Conservation (phyloP, 2,113 vertebrate genomes). For the Propithecus coquereli region DNA sequence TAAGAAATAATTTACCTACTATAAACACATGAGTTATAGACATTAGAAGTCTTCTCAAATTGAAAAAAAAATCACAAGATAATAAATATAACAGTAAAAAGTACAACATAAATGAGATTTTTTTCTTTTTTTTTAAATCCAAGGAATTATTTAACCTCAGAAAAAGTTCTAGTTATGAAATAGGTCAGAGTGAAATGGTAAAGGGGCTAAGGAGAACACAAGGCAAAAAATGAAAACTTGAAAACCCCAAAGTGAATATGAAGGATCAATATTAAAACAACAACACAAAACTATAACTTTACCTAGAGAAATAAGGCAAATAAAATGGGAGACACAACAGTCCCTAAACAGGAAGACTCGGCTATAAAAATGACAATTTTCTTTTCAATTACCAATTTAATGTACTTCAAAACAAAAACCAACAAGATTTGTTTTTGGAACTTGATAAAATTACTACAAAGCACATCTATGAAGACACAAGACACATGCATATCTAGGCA, state of each 20-base stretch:
- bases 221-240: not conserved
- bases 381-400: not conserved
- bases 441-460: not conserved
- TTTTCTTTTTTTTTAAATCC: not conserved
- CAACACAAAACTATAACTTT: not conserved
- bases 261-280: not conserved
- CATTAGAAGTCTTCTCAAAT: not conserved
- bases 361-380: not conserved
- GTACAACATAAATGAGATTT: not conserved
- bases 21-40: not conserved
- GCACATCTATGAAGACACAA: not conserved
- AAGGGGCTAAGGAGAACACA: not conserved
- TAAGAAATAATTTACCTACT: constrained; percentile 29
- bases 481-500: not conserved
- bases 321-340: not conserved
- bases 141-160: not conserved
- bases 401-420: not conserved
- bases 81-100: constrained; percentile 10
- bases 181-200: not conserved
- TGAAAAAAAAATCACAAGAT: not conserved
- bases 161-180: not conserved
- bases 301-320: not conserved
- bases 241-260: not conserved
- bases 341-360: not conserved
- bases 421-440: not conserved